Evolutionary conservation across 2,888 invertebrate genomes (phyloP).

Genomic region (Thyatira batis): DNA sequence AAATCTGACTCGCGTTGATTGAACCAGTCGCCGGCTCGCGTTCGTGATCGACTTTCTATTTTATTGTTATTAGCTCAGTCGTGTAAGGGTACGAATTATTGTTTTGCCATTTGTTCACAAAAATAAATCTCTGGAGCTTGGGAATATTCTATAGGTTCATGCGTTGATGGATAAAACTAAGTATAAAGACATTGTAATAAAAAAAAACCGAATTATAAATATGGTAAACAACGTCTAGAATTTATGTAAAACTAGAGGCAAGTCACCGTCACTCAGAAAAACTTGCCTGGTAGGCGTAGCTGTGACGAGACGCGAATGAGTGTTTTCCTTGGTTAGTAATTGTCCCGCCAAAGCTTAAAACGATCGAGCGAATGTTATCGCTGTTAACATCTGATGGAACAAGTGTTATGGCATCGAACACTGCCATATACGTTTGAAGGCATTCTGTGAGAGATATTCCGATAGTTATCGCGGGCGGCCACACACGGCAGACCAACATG

Average conservation of each 20-base stretch:
- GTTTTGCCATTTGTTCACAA: slow-evolving; percentile 77
- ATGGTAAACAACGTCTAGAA: too few species aligned
- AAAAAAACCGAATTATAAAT: neutral
- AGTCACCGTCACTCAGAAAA: neutral
- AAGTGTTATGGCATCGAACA: slow-evolving; percentile 73
- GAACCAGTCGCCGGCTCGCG: slow-evolving; percentile 77
- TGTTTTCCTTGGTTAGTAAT: slow-evolving; percentile 58
- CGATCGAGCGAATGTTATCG: slow-evolving; percentile 55
- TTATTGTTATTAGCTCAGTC: slow-evolving; percentile 80
- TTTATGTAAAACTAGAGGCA: neutral
- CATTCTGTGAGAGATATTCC: slow-evolving; percentile 58
- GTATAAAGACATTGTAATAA: too few species aligned
- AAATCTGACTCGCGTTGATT: slow-evolving; percentile 81
- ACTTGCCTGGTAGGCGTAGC: neutral
- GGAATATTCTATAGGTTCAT: neutral
- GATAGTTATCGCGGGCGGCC: slow-evolving; percentile 67
- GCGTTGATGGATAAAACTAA: too few species aligned
- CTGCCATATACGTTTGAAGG: slow-evolving; percentile 68
- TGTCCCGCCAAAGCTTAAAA: slow-evolving; percentile 50
- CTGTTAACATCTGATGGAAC: slow-evolving; percentile 64
- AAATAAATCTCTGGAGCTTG: slow-evolving; percentile 47
- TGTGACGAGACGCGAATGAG: slow-evolving; percentile 37
- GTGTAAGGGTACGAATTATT: slow-evolving; percentile 80
- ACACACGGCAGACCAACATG: slow-evolving; percentile 58
- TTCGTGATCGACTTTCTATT: slow-evolving; percentile 78